Conservation (phyloP, 2,888 invertebrate species). For the Torymus aiolomorphi region DNA sequence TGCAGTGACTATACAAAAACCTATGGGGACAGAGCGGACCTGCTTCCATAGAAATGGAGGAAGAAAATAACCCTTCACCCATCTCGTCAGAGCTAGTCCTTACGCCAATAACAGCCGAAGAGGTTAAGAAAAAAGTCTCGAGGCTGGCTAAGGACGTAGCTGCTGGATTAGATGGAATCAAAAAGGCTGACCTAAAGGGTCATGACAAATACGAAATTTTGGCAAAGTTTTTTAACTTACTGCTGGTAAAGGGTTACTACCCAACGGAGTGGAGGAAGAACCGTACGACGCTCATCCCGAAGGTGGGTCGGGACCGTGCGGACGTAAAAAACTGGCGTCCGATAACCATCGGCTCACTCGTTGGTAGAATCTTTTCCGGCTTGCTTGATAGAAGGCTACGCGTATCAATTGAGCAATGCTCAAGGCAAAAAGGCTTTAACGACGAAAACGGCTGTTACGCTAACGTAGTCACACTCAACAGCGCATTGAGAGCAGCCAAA, state of each 20-base stretch:
- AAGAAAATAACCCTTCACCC: too few relatives aligned
- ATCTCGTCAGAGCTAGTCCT: too few relatives aligned
- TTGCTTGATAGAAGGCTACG: not conserved
- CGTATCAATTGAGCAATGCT: too few relatives aligned
- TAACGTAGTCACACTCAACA: too few relatives aligned
- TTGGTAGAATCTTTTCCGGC: not conserved
- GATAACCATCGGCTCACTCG: not conserved
- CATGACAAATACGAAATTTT: too few relatives aligned
- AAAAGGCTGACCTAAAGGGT: too few relatives aligned
- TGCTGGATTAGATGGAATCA: not conserved
- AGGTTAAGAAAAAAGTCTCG: not conserved
- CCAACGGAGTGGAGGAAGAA: not conserved
- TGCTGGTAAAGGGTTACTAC: not conserved
- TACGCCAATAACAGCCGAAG: not conserved
- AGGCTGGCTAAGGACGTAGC: not conserved
- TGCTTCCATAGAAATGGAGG: too few relatives aligned
- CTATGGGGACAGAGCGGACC: not conserved
- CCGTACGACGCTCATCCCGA: not conserved
- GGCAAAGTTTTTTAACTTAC: not conserved
- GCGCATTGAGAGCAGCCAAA: too few relatives aligned
- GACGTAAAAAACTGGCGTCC: not conserved
- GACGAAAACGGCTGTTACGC: too few relatives aligned
- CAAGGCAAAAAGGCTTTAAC: too few relatives aligned
- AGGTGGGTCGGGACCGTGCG: not conserved
- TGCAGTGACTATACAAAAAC: not conserved